Evolutionary conservation across 2,888 invertebrate genomes (phyloP).

Genomic region (Dinocampus coccinellae): DNA sequence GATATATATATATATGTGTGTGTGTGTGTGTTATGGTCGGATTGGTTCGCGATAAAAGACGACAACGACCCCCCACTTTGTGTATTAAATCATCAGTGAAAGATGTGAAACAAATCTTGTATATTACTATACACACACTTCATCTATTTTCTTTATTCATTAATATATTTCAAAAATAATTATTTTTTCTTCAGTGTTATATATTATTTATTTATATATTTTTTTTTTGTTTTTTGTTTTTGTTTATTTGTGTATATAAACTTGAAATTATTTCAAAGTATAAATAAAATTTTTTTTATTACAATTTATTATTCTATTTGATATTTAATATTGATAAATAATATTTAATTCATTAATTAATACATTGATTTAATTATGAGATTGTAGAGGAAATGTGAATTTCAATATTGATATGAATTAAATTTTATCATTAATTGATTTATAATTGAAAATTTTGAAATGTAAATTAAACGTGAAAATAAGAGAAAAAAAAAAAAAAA

Average conservation of each 20-base stretch:
- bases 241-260: too few relatives aligned
- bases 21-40: constrained; percentile 33
- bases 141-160: background rate
- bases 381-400: background rate
- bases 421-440: background rate
- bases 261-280: too few relatives aligned
- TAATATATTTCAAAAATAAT: too few relatives aligned
- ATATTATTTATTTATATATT: too few relatives aligned
- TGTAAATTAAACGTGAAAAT: too few relatives aligned
- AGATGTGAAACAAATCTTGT: constrained; percentile 15
- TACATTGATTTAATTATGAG: background rate
- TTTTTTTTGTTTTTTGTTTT: too few relatives aligned
- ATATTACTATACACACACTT: constrained; percentile 14
- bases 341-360: background rate
- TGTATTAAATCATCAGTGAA: constrained; percentile 24
- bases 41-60: constrained; percentile 39
- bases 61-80: constrained; percentile 20
- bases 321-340: background rate
- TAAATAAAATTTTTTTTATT: too few relatives aligned
- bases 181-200: too few relatives aligned
- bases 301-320: background rate
- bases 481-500: too few relatives aligned
- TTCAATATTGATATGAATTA: background rate
- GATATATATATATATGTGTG: constrained; percentile 36
- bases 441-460: too few relatives aligned